phyloP scores from a whole-genome alignment of 2,113 vertebrate species.

The Sminthopsis crassicaudata region DNA sequence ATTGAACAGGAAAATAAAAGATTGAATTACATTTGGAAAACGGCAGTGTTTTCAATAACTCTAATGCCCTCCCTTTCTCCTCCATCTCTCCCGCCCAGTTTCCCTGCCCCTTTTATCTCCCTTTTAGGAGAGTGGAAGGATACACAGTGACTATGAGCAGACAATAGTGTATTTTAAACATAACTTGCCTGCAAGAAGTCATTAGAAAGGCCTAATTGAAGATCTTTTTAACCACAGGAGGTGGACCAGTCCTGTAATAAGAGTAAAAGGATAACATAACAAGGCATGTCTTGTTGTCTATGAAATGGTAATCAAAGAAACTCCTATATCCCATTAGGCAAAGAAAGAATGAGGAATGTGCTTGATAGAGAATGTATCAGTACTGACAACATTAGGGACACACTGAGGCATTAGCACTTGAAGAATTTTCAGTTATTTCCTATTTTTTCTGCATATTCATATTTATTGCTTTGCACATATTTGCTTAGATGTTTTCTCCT shows the following conservation, averaged over 20 bases:
- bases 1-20: not conserved
- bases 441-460: not conserved
- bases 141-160: not conserved
- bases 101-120: not conserved
- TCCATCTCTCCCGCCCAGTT: accelerated
- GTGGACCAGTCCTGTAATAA: not conserved
- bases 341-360: not conserved
- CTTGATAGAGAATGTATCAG: not conserved
- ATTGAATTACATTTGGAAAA: not conserved
- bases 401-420: not conserved
- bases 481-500: not conserved
- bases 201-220: not conserved
- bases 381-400: not conserved
- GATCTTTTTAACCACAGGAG: not conserved
- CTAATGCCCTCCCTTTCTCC: not conserved
- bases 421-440: not conserved
- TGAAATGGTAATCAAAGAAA: not conserved
- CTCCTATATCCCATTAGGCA: not conserved
- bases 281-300: not conserved
- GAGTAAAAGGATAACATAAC: not conserved
- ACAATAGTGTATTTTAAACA: not conserved
- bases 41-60: not conserved
- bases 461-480: not conserved
- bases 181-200: not conserved
- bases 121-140: not conserved